Conservation (phyloP, 2,888 invertebrate species). For the Calameuta filiformis region DNA sequence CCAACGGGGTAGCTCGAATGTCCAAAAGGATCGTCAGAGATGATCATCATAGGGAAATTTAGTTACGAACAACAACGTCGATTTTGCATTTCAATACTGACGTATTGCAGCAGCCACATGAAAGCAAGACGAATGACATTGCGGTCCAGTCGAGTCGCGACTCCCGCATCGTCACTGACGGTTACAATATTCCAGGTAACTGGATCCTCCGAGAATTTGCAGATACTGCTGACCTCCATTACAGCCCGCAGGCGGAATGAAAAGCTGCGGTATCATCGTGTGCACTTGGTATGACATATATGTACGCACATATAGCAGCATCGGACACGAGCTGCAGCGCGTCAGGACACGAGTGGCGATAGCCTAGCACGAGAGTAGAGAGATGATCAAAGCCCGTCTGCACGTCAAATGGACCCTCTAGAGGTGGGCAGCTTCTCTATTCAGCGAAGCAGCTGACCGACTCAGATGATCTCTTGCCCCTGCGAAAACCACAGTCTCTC, state of each 20-base stretch:
- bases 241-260: constrained; percentile 28
- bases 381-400: constrained; percentile 53
- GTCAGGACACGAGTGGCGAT: constrained; percentile 11
- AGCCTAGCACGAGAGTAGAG: constrained; percentile 8
- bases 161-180: constrained; percentile 32
- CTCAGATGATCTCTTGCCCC: constrained; percentile 31
- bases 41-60: constrained; percentile 9
- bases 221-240: constrained; percentile 39
- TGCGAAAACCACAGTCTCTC: constrained; percentile 24
- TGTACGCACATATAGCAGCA: not conserved
- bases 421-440: constrained; percentile 28
- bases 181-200: constrained; percentile 44
- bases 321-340: constrained; percentile 8
- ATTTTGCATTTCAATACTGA: not conserved
- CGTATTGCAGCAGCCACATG: constrained; percentile 25
- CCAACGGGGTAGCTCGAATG: not conserved
- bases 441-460: constrained; percentile 36
- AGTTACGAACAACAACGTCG: not conserved
- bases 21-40: not conserved
- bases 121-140: constrained; percentile 47
- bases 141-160: constrained; percentile 31
- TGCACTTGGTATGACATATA: not conserved
- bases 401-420: constrained; percentile 43
- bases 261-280: not conserved
- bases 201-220: constrained; percentile 44